Evolutionary conservation across 2,113 vertebrate genomes (phyloP).

Genomic region (Varanus salvator): DNA sequence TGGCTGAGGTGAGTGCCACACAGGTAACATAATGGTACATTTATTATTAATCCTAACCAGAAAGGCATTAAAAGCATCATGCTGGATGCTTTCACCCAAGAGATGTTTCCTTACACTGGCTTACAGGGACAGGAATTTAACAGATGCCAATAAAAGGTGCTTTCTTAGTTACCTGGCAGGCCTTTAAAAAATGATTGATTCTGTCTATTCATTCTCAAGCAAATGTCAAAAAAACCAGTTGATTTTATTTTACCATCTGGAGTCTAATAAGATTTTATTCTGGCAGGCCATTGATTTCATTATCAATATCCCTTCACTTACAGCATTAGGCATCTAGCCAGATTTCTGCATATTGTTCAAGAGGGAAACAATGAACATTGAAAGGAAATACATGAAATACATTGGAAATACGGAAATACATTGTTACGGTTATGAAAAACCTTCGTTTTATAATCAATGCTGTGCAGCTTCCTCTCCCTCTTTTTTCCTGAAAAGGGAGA

Average conservation of each 20-base stretch:
- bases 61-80: background rate
- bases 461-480: background rate
- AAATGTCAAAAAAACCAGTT: background rate
- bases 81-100: background rate
- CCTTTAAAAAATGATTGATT: background rate
- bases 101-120: background rate
- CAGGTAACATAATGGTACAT: background rate
- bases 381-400: background rate
- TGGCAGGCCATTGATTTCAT: background rate
- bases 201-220: background rate
- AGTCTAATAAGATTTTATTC: slow-evolving; percentile 15
- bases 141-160: slow-evolving; percentile 23
- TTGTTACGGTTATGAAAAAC: background rate
- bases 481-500: background rate
- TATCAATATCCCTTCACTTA: background rate
- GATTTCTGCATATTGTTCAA: background rate
- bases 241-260: slow-evolving; percentile 28
- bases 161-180: slow-evolving; percentile 9
- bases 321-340: slow-evolving; percentile 1
- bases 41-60: background rate
- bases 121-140: background rate
- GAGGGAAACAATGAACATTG: background rate
- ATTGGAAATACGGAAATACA: no score
- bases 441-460: background rate
- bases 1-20: background rate